Evolutionary conservation across 2,797 vertebrate species (phyloP).

Genomic region (Lutjanus campechanus): DNA sequence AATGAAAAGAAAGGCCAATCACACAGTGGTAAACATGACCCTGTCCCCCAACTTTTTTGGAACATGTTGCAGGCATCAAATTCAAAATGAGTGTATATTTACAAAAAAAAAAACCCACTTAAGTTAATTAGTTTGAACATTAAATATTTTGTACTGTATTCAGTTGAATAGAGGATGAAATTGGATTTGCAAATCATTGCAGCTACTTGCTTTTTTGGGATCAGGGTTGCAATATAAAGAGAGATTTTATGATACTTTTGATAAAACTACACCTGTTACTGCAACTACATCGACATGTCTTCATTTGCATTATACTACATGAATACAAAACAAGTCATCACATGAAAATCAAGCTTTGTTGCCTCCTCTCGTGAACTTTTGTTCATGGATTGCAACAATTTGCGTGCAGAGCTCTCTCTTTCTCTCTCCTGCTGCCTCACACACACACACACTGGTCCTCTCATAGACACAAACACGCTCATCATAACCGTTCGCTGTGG

Average conservation of each 20-base stretch:
- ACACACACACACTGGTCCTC: constrained; percentile 24
- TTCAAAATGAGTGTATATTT: too few relatives aligned
- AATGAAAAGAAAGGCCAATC: too few relatives aligned
- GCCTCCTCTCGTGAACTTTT: constrained; percentile 36
- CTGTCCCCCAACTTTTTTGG: too few relatives aligned
- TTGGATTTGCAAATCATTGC: too few relatives aligned
- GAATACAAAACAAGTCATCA: constrained; percentile 2
- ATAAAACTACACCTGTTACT: background rate
- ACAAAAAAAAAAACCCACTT: too few relatives aligned
- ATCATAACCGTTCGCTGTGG: constrained; percentile 57
- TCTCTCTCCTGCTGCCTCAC: constrained; percentile 14
- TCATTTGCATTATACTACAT: constrained; percentile 13
- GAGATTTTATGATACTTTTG: background rate
- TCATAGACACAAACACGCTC: constrained; percentile 42
- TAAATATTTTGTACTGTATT: too few relatives aligned
- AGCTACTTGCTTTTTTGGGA: too few relatives aligned
- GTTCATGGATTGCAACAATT: constrained; percentile 33
- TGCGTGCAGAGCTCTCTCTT: constrained; percentile 45
- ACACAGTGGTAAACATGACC: too few relatives aligned
- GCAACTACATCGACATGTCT: background rate
- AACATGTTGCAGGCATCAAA: too few relatives aligned
- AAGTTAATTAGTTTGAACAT: too few relatives aligned
- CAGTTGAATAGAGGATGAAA: too few relatives aligned
- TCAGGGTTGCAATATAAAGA: background rate
- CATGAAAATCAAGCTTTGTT: constrained; percentile 15